Conservation (phyloP, 2,113 vertebrate genomes). For the Strigops habroptila region DNA sequence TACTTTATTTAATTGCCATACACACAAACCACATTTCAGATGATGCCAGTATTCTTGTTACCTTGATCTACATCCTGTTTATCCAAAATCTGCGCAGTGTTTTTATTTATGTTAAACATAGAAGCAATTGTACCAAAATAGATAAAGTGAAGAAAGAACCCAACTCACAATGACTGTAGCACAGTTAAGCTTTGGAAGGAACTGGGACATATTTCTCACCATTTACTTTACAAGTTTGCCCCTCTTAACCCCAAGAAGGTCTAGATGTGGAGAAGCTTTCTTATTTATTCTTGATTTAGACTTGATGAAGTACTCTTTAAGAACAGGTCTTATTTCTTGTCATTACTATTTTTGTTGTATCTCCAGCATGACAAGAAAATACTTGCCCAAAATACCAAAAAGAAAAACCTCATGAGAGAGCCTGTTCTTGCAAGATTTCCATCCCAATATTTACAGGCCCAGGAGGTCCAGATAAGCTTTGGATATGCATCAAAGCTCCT, state of each 20-base stretch:
- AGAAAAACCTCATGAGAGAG: not conserved
- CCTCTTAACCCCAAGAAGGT: not conserved
- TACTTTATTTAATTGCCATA: not conserved
- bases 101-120: not conserved
- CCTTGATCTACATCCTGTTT: not conserved
- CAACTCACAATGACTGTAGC: not conserved
- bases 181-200: not conserved
- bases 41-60: not conserved
- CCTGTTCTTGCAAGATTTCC: constrained; percentile 40
- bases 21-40: not conserved
- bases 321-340: constrained; percentile 34
- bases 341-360: constrained; percentile 31
- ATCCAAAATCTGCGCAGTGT: not conserved
- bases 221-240: not conserved
- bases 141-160: not conserved
- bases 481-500: constrained; percentile 33
- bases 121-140: not conserved
- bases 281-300: constrained; percentile 10
- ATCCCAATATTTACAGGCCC: constrained; percentile 14
- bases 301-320: constrained; percentile 33
- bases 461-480: constrained; percentile 32
- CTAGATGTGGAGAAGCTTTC: not conserved
- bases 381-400: constrained; percentile 36
- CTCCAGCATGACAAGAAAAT: constrained; percentile 28
- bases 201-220: not conserved